These are phyloP conservation scores for Acrobasis repandana DNA, from an alignment of 2,888 invertebrate species.

Conservation along the genomic window DNA sequence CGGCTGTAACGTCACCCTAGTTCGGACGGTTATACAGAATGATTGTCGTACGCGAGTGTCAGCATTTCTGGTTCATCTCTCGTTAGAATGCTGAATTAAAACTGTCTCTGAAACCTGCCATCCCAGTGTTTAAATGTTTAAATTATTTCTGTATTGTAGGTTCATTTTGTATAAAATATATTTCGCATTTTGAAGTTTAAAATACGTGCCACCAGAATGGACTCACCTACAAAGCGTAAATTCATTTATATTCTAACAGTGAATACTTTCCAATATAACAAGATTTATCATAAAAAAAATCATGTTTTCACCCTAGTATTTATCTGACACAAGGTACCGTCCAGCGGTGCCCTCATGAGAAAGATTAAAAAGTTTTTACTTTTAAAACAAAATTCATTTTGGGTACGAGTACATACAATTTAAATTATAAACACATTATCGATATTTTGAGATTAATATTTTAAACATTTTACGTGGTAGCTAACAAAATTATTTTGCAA, in stretches of 20 bases:
- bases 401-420: neutral
- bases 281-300: too few relatives aligned
- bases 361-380: too few relatives aligned
- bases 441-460: neutral
- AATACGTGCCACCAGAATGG: too few relatives aligned
- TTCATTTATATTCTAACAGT: too few relatives aligned
- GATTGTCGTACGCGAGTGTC: slow-evolving; percentile 76
- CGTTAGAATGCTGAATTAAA: slow-evolving; percentile 76
- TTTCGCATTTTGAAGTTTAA: too few relatives aligned
- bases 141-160: neutral
- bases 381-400: too few relatives aligned
- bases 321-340: too few relatives aligned
- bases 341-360: too few relatives aligned
- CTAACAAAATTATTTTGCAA: neutral
- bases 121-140: slow-evolving; percentile 21
- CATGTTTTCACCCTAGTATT: too few relatives aligned
- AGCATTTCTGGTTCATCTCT: slow-evolving; percentile 76
- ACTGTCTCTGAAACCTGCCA: slow-evolving; percentile 52
- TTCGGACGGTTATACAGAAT: slow-evolving; percentile 51
- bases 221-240: too few relatives aligned
- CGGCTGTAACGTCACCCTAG: slow-evolving; percentile 26
- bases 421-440: neutral
- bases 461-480: neutral
- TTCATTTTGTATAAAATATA: too few relatives aligned
- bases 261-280: too few relatives aligned